These are phyloP conservation scores for Xenopus petersii DNA, from an alignment of 2,797 vertebrate genomes.

Conservation along the genomic window DNA sequence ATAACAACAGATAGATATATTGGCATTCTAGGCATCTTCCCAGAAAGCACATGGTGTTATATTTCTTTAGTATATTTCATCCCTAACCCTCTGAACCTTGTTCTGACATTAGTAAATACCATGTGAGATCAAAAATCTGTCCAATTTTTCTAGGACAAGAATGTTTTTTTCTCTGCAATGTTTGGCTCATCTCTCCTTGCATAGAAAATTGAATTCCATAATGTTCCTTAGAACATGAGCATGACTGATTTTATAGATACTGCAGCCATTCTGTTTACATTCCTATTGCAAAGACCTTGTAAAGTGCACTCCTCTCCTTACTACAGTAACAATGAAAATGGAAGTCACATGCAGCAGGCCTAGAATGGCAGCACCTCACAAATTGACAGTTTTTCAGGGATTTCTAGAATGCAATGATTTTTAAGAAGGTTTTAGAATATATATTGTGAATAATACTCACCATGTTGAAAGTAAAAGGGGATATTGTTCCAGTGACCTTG, in stretches of 20 bases:
- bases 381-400: constrained; percentile 6
- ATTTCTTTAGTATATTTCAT: too few relatives aligned
- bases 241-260: constrained; percentile 6
- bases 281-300: constrained; percentile 4
- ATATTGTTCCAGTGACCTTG: neutral
- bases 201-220: constrained; percentile 3
- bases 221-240: neutral
- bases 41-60: too few relatives aligned
- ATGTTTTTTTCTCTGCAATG: neutral
- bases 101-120: neutral
- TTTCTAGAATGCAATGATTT: neutral
- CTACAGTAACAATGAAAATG: constrained; percentile 22
- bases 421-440: neutral
- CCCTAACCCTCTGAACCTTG: too few relatives aligned
- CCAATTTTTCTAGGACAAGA: constrained; percentile 26
- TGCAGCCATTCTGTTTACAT: constrained; percentile 26
- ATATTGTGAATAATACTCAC: neutral
- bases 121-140: constrained; percentile 9
- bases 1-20: too few relatives aligned
- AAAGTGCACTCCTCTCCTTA: constrained; percentile 3
- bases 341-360: constrained; percentile 12
- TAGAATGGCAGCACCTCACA: neutral
- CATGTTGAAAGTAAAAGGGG: neutral
- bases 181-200: constrained; percentile 7
- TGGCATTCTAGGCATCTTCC: too few relatives aligned